These are phyloP conservation scores for Synanthedon vespiformis DNA, from an alignment of 2,888 invertebrate genomes.

Conservation along the genomic window DNA sequence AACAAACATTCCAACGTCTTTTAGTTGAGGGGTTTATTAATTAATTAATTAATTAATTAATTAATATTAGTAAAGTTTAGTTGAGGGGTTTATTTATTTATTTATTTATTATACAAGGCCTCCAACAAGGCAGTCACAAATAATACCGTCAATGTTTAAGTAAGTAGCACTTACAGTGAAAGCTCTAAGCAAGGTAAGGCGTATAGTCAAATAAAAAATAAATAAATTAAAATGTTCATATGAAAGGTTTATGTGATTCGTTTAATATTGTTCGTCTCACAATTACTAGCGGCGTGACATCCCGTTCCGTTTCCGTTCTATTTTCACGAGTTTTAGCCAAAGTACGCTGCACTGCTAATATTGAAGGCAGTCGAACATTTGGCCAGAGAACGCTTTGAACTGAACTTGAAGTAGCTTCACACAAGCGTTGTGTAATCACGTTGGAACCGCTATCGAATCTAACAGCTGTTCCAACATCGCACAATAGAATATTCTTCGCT, in stretches of 20 bases:
- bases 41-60: too few species aligned
- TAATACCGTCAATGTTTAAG: too few species aligned
- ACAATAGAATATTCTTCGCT: not conserved
- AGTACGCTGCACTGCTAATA: constrained; percentile 37
- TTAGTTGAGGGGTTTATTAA: too few species aligned
- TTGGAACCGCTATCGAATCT: not conserved
- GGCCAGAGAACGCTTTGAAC: constrained; percentile 28
- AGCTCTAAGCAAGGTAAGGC: too few species aligned
- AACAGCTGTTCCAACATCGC: not conserved
- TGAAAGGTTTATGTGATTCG: not conserved
- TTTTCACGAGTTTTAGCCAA: constrained; percentile 42
- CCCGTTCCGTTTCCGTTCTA: constrained; percentile 40
- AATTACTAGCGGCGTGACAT: constrained; percentile 18
- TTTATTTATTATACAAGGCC: too few species aligned
- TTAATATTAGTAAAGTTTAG: too few species aligned
- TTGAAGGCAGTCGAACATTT: constrained; percentile 33
- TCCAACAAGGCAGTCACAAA: too few species aligned
- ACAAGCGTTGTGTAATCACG: not conserved
- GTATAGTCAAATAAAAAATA: too few species aligned
- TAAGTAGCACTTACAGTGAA: too few species aligned
- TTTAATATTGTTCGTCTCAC: not conserved
- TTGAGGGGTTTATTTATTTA: too few species aligned
- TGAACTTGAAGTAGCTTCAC: not conserved
- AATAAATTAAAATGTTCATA: too few species aligned
- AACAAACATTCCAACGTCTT: too few species aligned